phyloP scores from a whole-genome alignment of 2,888 invertebrate genomes.

The Hoplodrina blanda region DNA sequence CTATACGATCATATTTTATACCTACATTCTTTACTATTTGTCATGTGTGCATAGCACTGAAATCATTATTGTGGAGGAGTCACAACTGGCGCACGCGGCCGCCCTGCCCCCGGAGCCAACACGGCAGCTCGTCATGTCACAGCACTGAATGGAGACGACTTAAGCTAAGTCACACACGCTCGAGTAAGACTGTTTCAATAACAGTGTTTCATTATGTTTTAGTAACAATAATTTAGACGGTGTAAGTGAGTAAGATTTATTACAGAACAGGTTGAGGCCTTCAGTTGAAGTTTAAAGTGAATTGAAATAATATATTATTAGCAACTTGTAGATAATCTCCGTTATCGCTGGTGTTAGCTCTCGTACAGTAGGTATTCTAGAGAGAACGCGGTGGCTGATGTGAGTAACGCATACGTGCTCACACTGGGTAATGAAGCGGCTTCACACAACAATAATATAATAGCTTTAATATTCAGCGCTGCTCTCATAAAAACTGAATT shows the following conservation, averaged over 20 bases:
- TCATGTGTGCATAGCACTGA: too few species aligned
- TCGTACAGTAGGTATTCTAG: conserved; percentile 5
- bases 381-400: neutral
- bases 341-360: neutral
- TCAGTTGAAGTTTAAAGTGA: neutral
- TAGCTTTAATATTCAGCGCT: conserved; percentile 29
- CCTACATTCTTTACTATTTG: too few species aligned
- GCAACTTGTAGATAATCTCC: neutral
- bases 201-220: neutral
- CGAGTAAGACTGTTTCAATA: too few species aligned
- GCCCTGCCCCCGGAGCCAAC: too few species aligned
- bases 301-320: too few species aligned
- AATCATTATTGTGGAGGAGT: neutral
- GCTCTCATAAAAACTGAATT: conserved; percentile 19
- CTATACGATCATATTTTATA: too few species aligned
- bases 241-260: neutral
- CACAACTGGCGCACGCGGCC: neutral
- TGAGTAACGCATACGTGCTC: conserved; percentile 8
- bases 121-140: too few species aligned
- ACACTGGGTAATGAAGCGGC: conserved; percentile 12
- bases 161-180: too few species aligned
- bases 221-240: neutral
- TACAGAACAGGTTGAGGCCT: neutral
- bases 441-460: conserved; percentile 19
- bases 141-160: too few species aligned